Conservation (phyloP, 2,113 vertebrate genomes). For the Pachyramphus minor region DNA sequence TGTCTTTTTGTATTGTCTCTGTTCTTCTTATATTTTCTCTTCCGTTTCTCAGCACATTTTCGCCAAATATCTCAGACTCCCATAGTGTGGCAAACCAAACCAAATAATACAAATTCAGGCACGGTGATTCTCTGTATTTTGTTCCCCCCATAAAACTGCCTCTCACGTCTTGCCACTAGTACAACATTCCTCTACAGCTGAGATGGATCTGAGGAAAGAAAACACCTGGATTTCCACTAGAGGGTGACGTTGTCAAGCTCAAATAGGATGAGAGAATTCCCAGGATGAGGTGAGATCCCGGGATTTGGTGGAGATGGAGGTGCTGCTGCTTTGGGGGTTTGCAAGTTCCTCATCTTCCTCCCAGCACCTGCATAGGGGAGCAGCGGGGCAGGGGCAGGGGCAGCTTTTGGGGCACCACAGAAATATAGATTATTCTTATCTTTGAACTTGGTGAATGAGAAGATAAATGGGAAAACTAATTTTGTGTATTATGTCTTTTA, state of each 20-base stretch:
- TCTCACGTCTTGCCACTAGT: fast-evolving
- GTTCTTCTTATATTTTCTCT: not conserved
- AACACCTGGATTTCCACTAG: conserved; percentile 54
- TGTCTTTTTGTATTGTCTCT: not conserved
- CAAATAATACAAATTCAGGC: not conserved
- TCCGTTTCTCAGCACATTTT: not conserved
- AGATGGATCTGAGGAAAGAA: not conserved
- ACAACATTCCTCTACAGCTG: not conserved
- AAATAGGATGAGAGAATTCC: not conserved
- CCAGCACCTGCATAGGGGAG: fast-evolving
- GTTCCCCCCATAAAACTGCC: not conserved
- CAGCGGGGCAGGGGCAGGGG: not conserved
- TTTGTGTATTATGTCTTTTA: not conserved
- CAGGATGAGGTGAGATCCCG: not conserved
- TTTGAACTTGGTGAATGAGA: not conserved
- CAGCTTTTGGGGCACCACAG: not conserved
- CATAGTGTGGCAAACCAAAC: not conserved
- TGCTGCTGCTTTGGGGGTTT: not conserved
- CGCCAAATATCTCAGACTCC: not conserved
- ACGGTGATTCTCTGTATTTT: not conserved
- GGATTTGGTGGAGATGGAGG: not conserved
- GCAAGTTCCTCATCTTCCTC: not conserved
- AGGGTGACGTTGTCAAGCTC: conserved; percentile 63
- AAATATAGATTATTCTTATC: not conserved
- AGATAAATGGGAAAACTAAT: not conserved